Evolutionary conservation across 2,888 invertebrate species (phyloP), one percentile per base, ranked within the genome.

Genomic region (Zele albiditarsus): DNA sequence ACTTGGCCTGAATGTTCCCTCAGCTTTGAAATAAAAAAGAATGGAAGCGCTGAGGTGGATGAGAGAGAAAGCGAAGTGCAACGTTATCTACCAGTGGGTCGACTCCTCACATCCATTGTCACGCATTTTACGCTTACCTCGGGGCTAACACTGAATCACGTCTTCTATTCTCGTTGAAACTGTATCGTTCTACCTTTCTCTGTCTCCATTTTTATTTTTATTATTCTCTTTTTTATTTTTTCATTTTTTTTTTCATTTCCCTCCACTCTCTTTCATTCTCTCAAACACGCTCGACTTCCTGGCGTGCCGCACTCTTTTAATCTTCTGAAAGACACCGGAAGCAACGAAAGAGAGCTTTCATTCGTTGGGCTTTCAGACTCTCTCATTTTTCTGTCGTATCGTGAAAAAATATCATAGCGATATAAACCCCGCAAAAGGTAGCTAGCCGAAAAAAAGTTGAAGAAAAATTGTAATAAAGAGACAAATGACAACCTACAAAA

Each of bases 91-190:
- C 49, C n/a, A 25, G 49, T 66, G 63, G 70, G 70, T 66, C 65
- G 31, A 28, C 65, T 58, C 65, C 66, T 75, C 63, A 68, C 71
- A 67, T 74, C 74, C 74, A 77, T 79, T 79, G 79, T 79, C 77
- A 77, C 76, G 70, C 75, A 74, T 73, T 79, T 78, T 79, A 73
- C 67, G 62, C 75, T 75, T 66, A 68, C 68, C 76, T 67, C 70
- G 63, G 58, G 74, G 73, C 67, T 73, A 53, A 76, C 67, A 33
- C 38, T 38, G 62, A 62, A 65, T 46, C 27, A 27, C 33, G 16
- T 20, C 69, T 16, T 28, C 66, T 58, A 31, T 28, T 74, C 73
- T 66, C 33, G 65, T 72, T 76, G 72, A 75, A 74, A 76, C 71
- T 78, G 77, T 77, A 75, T 77, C 53, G 71, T 25, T 73, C 31